These are phyloP conservation scores for Leguminivora glycinivorella DNA, from an alignment of 1,140 invertebrate species.

Conservation along the genomic window DNA sequence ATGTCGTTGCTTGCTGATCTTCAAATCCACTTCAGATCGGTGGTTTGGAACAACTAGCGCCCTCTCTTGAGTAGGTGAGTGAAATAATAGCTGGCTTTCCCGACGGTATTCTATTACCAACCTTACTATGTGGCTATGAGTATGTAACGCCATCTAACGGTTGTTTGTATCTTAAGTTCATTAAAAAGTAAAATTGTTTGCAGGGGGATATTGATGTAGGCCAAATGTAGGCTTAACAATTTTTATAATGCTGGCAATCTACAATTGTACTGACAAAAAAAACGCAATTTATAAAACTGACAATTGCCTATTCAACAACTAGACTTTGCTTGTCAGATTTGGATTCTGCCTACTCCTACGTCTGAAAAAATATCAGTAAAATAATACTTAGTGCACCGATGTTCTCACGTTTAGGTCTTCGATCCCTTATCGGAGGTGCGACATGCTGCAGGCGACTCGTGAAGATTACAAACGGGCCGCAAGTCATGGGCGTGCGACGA, in stretches of 20 bases:
- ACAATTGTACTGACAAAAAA: background rate
- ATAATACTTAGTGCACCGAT: background rate
- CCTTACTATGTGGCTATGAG: too few relatives aligned
- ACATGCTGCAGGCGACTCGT: background rate
- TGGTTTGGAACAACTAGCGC: background rate
- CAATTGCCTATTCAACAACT: background rate
- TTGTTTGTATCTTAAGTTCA: too few relatives aligned
- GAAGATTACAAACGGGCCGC: background rate
- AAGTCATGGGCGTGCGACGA: constrained; percentile 22
- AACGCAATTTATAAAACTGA: background rate
- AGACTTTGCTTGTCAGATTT: background rate
- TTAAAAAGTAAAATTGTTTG: too few relatives aligned
- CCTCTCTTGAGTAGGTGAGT: background rate
- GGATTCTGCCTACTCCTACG: background rate
- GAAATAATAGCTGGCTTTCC: background rate
- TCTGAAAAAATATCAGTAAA: background rate
- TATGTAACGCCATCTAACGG: background rate
- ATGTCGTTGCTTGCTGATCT: background rate
- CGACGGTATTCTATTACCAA: background rate
- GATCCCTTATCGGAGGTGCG: background rate
- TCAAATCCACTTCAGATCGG: background rate
- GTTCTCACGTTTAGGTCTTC: background rate
- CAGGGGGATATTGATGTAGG: too few relatives aligned
- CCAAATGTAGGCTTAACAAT: too few relatives aligned
- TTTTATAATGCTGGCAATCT: background rate